Conservation (phyloP, 2,888 invertebrate species). For the Drosophila rellima region DNA sequence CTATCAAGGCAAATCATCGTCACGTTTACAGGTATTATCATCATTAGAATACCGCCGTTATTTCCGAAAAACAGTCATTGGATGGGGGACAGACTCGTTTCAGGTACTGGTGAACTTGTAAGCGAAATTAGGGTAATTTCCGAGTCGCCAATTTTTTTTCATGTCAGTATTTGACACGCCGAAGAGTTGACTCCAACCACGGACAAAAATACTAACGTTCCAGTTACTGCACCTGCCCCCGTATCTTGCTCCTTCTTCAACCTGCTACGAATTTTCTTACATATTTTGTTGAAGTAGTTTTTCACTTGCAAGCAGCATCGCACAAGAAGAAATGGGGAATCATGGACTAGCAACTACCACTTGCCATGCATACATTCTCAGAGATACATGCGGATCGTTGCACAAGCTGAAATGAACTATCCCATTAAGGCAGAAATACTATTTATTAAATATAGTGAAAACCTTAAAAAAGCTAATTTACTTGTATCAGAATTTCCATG, state of each 20-base stretch:
- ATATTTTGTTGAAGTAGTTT: conserved; percentile 39
- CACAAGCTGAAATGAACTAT: too few relatives aligned
- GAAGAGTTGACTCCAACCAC: conserved; percentile 18
- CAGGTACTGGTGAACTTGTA: conserved; percentile 22
- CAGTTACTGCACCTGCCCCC: neutral
- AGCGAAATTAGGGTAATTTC: conserved; percentile 51
- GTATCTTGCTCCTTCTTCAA: neutral
- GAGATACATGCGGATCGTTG: neutral
- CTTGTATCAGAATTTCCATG: too few relatives aligned
- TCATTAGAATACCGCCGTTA: conserved; percentile 20
- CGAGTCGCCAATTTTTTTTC: conserved; percentile 55
- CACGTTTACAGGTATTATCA: conserved; percentile 73
- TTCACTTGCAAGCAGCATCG: conserved; percentile 1
- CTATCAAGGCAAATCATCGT: conserved; percentile 65
- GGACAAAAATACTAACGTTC: conserved; percentile 14
- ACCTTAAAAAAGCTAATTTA: too few relatives aligned
- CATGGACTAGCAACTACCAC: neutral
- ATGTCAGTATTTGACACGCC: conserved; percentile 63
- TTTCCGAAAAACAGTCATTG: conserved; percentile 19
- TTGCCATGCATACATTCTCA: neutral
- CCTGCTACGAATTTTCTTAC: conserved; percentile 33
- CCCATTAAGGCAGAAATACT: too few relatives aligned
- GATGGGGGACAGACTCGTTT: conserved; percentile 1
- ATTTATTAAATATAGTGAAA: too few relatives aligned
- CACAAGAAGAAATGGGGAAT: neutral